These are phyloP conservation scores for Dendroctonus valens DNA, from an alignment of 1,140 invertebrate species.

Conservation along the genomic window DNA sequence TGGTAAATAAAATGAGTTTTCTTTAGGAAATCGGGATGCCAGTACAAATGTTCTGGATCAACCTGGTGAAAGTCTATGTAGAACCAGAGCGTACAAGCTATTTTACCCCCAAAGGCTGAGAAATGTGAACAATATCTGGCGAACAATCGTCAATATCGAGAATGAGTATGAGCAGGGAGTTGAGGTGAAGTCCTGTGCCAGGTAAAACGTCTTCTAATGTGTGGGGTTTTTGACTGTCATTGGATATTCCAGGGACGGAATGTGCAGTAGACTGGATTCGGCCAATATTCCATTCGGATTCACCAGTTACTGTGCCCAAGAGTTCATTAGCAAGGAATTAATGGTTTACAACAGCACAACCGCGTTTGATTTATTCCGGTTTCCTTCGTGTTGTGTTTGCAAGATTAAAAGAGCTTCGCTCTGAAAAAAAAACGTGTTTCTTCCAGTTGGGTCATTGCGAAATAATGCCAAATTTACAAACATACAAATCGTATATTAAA, in stretches of 20 bases:
- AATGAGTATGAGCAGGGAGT: conserved; percentile 23
- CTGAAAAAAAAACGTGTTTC: neutral
- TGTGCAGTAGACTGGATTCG: conserved; percentile 1
- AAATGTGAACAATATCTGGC: conserved; percentile 21
- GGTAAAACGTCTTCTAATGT: conserved; percentile 16
- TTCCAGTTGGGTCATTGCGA: too few relatives aligned
- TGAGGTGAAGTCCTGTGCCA: conserved; percentile 16
- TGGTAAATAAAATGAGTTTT: too few relatives aligned
- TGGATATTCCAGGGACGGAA: neutral
- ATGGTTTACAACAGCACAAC: conserved; percentile 33
- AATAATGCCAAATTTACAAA: too few relatives aligned
- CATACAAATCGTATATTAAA: too few relatives aligned
- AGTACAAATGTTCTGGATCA: neutral
- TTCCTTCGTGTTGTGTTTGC: conserved; percentile 40
- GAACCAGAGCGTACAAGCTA: conserved; percentile 2
- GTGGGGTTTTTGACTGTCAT: neutral
- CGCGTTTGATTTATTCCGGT: conserved; percentile 34
- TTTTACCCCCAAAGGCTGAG: conserved; percentile 17
- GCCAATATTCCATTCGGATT: conserved; percentile 22
- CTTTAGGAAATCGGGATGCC: too few relatives aligned
- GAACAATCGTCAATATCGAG: conserved; percentile 19
- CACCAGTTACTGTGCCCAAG: conserved; percentile 28
- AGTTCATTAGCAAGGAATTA: conserved; percentile 31
- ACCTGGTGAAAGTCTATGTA: conserved; percentile 16
- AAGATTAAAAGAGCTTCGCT: conserved; percentile 20